Percentiles rank a stretch among this genome's conserved stretches.
These are phyloP conservation scores for Scolopax bukidnonensis DNA, from an alignment of 2,797 vertebrate genomes.

Conservation along the genomic window DNA sequence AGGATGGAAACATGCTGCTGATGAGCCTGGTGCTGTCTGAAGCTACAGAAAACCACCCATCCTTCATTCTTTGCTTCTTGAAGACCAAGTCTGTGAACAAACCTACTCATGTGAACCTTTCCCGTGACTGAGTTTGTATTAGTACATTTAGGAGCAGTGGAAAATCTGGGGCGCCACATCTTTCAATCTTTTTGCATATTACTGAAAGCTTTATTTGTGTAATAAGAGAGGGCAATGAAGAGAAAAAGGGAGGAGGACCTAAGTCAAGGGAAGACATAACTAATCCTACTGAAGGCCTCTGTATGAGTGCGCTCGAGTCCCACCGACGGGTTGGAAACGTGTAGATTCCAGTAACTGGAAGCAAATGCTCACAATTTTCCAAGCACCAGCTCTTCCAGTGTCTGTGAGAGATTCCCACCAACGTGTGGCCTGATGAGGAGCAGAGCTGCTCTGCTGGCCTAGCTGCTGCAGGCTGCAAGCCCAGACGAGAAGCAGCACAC, in stretches of 20 bases:
- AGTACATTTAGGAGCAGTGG: not conserved
- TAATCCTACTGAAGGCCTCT: not conserved
- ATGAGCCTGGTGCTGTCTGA: not conserved
- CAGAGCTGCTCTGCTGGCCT: not conserved
- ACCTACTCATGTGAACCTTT: not conserved
- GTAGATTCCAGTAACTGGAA: not conserved
- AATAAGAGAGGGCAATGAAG: not conserved
- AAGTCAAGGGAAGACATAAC: not conserved
- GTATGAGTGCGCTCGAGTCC: accelerated
- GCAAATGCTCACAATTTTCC: not conserved
- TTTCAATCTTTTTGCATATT: not conserved
- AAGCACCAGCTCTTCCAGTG: not conserved
- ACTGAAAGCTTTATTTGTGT: not conserved
- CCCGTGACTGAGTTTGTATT: not conserved
- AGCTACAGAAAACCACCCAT: not conserved
- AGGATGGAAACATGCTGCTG: not conserved
- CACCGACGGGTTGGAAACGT: accelerated
- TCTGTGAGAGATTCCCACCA: not conserved
- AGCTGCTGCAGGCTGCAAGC: not conserved
- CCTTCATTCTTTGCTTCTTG: not conserved
- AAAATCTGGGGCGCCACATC: not conserved
- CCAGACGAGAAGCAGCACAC: not conserved
- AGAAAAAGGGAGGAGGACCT: not conserved
- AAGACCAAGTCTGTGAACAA: not conserved
- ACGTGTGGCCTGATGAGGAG: not conserved